These are phyloP conservation scores for Drosophila longiperda DNA, from an alignment of 2,888 invertebrate species.

Conservation along the genomic window DNA sequence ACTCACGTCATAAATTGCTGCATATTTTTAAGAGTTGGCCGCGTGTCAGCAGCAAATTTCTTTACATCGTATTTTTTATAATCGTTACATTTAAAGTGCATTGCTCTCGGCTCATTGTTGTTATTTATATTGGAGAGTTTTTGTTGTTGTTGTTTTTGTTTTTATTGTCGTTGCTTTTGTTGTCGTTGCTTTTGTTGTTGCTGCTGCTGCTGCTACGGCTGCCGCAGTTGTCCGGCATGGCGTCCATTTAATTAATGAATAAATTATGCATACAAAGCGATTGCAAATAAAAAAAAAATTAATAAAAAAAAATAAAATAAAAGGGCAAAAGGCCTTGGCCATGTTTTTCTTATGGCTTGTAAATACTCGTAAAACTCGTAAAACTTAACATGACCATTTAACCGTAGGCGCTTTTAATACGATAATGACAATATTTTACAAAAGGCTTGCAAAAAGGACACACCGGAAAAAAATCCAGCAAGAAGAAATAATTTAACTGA, in stretches of 20 bases:
- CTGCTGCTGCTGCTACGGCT: conserved; percentile 8
- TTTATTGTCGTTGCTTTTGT: conserved; percentile 8
- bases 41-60: conserved; percentile 59
- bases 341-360: conserved; percentile 53
- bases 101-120: conserved; percentile 48
- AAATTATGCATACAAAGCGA: conserved; percentile 71
- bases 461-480: background rate
- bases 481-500: background rate
- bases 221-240: conserved; percentile 40
- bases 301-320: background rate
- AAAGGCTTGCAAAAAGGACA: conserved; percentile 46
- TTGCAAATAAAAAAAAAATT: conserved; percentile 18
- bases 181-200: conserved; percentile 10
- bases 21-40: conserved; percentile 49
- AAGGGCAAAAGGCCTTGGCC: conserved; percentile 28
- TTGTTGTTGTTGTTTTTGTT: conserved; percentile 24
- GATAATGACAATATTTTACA: conserved; percentile 76
- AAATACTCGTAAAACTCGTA: conserved; percentile 62
- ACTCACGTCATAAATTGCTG: conserved; percentile 70
- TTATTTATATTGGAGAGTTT: conserved; percentile 30
- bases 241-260: conserved; percentile 68
- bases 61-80: conserved; percentile 53
- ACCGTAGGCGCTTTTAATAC: conserved; percentile 70
- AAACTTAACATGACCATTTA: conserved; percentile 66
- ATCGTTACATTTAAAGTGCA: conserved; percentile 59